Evolutionary conservation across 2,113 vertebrate genomes (phyloP).

Genomic region (Pseudonaja textilis): DNA sequence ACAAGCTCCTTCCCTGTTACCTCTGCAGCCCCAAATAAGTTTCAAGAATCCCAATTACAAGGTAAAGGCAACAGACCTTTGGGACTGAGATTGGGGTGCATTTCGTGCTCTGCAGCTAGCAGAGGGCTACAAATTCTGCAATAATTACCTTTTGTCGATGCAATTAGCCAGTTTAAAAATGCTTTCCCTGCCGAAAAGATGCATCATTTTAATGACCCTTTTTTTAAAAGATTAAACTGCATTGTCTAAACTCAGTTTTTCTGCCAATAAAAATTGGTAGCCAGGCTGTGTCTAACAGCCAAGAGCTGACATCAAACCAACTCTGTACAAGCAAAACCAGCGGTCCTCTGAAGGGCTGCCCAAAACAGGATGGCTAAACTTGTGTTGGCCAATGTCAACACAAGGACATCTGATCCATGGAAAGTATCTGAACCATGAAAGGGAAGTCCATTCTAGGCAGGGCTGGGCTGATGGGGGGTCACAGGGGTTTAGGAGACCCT

Average conservation of each 20-base stretch:
- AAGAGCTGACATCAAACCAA: slow-evolving; percentile 1
- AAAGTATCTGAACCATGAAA: background rate
- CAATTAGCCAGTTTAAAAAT: background rate
- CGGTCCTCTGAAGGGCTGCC: background rate
- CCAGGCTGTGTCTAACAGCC: background rate
- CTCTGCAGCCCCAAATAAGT: background rate
- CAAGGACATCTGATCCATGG: background rate
- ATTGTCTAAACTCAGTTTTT: background rate
- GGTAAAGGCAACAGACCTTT: background rate
- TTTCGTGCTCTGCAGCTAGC: background rate
- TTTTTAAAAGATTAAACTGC: background rate
- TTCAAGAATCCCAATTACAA: background rate
- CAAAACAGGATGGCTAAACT: background rate
- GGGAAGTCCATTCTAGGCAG: background rate
- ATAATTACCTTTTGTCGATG: background rate
- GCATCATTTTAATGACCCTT: background rate
- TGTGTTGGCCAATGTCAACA: too few species aligned
- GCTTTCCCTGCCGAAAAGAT: background rate
- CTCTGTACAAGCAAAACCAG: background rate
- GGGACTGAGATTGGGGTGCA: background rate
- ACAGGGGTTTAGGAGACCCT: too few species aligned
- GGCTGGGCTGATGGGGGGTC: too few species aligned
- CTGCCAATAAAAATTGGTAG: background rate
- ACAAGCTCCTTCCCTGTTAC: background rate
- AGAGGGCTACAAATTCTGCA: background rate